Evolutionary conservation across 2,888 invertebrate genomes (phyloP).

Genomic region (Conops quadrifasciatus): DNA sequence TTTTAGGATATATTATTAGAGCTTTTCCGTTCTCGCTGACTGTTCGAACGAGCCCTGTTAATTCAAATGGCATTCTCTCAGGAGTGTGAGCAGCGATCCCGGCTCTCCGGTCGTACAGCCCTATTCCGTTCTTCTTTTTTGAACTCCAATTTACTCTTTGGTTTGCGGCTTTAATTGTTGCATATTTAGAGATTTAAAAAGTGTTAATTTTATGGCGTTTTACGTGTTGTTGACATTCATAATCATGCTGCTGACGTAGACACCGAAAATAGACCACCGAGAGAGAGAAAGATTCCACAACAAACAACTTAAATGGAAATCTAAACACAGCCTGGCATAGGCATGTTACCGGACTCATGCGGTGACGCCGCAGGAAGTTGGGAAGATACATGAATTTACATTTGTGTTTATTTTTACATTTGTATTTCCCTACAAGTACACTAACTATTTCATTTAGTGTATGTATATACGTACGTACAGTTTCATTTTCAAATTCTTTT

Average conservation of each 20-base stretch:
- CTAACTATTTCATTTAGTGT: no score
- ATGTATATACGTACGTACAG: no score
- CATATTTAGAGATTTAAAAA: conserved; percentile 11
- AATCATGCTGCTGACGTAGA: conserved; percentile 12
- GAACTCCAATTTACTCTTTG: no score
- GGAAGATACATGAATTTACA: conserved; percentile 20
- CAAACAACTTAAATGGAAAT: neutral
- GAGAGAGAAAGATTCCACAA: neutral
- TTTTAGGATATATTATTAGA: no score
- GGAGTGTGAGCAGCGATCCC: no score
- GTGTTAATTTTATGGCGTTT: conserved; percentile 8
- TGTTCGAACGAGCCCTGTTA: no score
- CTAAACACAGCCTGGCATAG: neutral
- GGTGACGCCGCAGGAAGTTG: neutral
- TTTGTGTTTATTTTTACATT: neutral
- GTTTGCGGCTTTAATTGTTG: no score
- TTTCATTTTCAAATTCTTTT: neutral
- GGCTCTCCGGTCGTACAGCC: no score
- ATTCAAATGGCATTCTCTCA: no score
- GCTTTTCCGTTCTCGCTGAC: no score
- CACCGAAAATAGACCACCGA: conserved; percentile 1
- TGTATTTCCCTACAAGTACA: no score
- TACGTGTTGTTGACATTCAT: conserved; percentile 22
- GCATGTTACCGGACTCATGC: conserved; percentile 3
- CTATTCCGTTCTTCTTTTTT: no score